phyloP scores from a whole-genome alignment of 1,140 invertebrate genomes.

The Drosophila arizonae region DNA sequence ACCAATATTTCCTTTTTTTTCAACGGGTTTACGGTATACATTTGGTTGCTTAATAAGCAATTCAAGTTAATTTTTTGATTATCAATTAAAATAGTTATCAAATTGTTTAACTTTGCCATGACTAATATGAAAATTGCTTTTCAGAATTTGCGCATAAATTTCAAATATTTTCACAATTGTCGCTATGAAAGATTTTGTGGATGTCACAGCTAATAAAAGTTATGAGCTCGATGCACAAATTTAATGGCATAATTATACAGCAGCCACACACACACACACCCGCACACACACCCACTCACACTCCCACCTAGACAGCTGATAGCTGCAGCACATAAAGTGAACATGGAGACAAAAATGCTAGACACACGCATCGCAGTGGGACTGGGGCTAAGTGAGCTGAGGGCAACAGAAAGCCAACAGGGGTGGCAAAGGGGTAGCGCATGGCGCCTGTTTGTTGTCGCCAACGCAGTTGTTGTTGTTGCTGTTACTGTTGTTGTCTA shows the following conservation, averaged over 20 bases:
- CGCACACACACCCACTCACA: neutral
- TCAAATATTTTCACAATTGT: constrained; percentile 20
- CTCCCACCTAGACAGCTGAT: neutral
- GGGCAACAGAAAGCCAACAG: neutral
- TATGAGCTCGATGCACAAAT: constrained; percentile 46
- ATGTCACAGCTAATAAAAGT: constrained; percentile 17
- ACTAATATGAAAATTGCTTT: constrained; percentile 7
- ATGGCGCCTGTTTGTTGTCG: constrained; percentile 67
- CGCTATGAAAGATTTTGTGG: constrained; percentile 32
- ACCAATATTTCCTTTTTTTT: too few relatives aligned
- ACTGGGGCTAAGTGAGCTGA: neutral
- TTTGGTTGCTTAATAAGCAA: neutral
- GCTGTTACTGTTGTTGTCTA: constrained; percentile 46
- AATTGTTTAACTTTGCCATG: neutral
- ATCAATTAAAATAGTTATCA: neutral
- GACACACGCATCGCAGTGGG: constrained; percentile 1
- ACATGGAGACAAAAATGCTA: constrained; percentile 4
- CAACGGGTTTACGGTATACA: too few relatives aligned
- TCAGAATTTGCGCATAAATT: constrained; percentile 27
- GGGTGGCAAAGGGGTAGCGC: neutral
- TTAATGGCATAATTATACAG: constrained; percentile 57
- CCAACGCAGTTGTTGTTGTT: constrained; percentile 36
- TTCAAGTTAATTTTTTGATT: neutral
- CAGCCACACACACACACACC: constrained; percentile 1
- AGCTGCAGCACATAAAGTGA: constrained; percentile 22